Conservation (phyloP, 2,797 vertebrate genomes). For the Danio albolineatus region DNA sequence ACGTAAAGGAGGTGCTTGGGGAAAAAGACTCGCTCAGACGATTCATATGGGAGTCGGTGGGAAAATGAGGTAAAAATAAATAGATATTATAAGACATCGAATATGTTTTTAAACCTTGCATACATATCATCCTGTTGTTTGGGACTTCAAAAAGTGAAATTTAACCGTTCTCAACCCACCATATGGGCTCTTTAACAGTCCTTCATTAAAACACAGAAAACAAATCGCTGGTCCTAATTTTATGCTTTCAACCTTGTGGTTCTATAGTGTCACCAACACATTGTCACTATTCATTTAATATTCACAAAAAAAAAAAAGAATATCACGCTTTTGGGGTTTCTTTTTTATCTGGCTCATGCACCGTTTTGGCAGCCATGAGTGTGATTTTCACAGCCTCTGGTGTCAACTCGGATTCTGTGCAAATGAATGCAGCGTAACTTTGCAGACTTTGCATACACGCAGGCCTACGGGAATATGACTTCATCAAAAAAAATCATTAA, state of each 20-base stretch:
- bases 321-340: constrained; percentile 33
- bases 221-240: background rate
- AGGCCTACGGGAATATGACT: constrained; percentile 30
- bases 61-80: too few relatives aligned
- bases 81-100: too few relatives aligned
- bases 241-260: background rate
- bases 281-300: constrained; percentile 13
- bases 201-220: constrained; percentile 16
- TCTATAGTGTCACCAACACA: constrained; percentile 15
- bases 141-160: too few relatives aligned
- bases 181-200: too few relatives aligned
- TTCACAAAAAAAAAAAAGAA: background rate
- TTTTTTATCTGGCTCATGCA: constrained; percentile 38
- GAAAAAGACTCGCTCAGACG: too few relatives aligned
- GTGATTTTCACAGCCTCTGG: constrained; percentile 58
- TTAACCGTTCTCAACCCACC: too few relatives aligned
- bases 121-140: too few relatives aligned
- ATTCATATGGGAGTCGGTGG: too few relatives aligned
- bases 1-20: too few relatives aligned
- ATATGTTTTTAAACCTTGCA: too few relatives aligned
- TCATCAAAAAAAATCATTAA: constrained; percentile 26
- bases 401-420: constrained; percentile 65
- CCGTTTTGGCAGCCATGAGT: constrained; percentile 35
- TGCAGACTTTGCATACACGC: constrained; percentile 49
- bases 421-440: constrained; percentile 69